Percentiles rank a stretch among this genome's conserved stretches.
These are phyloP conservation scores for Drosophila kanekoi DNA, from an alignment of 2,888 invertebrate genomes.

Conservation along the genomic window DNA sequence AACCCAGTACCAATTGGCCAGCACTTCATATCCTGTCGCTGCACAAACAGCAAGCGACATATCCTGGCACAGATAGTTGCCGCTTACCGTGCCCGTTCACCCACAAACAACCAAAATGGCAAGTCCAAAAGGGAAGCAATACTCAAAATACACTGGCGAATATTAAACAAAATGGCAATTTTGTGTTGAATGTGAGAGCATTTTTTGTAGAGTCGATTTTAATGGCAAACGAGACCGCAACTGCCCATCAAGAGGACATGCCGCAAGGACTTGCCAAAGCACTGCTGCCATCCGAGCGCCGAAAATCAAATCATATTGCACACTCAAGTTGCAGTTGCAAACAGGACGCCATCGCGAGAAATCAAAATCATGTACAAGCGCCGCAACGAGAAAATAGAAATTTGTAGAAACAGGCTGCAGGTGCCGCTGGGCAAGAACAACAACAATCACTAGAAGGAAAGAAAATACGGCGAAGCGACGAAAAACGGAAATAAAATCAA, in stretches of 20 bases:
- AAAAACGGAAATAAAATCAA: slow-evolving; percentile 74
- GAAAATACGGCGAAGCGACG: slow-evolving; percentile 32
- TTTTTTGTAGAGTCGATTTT: slow-evolving; percentile 49
- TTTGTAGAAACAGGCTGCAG: slow-evolving; percentile 32
- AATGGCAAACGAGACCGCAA: slow-evolving; percentile 57
- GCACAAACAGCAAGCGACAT: slow-evolving; percentile 59
- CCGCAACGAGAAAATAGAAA: slow-evolving; percentile 11
- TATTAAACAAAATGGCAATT: slow-evolving; percentile 78
- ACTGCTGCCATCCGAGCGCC: slow-evolving; percentile 43
- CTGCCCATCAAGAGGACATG: slow-evolving; percentile 55
- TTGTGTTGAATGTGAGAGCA: slow-evolving; percentile 47
- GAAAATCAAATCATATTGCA: slow-evolving; percentile 80
- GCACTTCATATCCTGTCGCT: slow-evolving; percentile 72
- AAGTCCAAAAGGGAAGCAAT: slow-evolving; percentile 9
- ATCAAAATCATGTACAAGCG: slow-evolving; percentile 47
- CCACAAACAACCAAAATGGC: slow-evolving; percentile 11
- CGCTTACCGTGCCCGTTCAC: slow-evolving; percentile 21
- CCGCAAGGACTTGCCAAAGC: slow-evolving; percentile 61
- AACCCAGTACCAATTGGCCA: slow-evolving; percentile 59
- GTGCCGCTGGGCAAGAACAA: slow-evolving; percentile 48
- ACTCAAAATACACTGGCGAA: slow-evolving; percentile 61
- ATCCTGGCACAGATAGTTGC: slow-evolving; percentile 58
- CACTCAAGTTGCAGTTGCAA: slow-evolving; percentile 78
- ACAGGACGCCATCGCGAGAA: slow-evolving; percentile 42
- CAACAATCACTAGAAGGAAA: slow-evolving; percentile 12